A percentile compares a stretch with the other conserved stretches of the same genome.
Conservation (phyloP, 1,140 invertebrate species). For the Drosophila aff. region DNA sequence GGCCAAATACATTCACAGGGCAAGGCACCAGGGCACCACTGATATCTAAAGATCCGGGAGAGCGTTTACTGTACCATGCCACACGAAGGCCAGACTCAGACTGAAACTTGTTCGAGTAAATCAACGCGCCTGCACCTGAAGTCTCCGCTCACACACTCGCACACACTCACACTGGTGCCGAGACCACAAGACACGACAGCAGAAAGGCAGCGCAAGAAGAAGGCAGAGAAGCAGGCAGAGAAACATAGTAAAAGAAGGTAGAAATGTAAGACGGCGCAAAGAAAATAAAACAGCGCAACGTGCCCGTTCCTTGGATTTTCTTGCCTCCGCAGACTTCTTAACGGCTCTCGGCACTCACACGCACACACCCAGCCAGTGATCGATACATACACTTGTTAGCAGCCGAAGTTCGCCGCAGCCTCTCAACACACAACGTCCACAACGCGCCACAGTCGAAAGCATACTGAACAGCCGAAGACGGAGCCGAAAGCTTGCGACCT, state of each 20-base stretch:
- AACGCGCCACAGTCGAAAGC: constrained; percentile 71
- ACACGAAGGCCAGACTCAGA: constrained; percentile 85
- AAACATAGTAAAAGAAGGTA: constrained; percentile 67
- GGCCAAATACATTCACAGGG: constrained; percentile 36
- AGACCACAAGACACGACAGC: constrained; percentile 76
- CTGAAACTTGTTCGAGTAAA: constrained; percentile 84
- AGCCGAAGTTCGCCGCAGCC: constrained; percentile 29
- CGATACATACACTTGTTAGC: constrained; percentile 51
- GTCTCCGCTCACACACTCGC: constrained; percentile 58
- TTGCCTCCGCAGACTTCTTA: constrained; percentile 66
- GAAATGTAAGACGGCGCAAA: constrained; percentile 63
- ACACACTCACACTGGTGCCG: constrained; percentile 22
- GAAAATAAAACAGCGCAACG: constrained; percentile 75
- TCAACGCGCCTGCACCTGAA: constrained; percentile 80
- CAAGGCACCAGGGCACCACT: constrained; percentile 42
- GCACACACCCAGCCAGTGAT: constrained; percentile 17
- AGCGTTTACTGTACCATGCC: constrained; percentile 84
- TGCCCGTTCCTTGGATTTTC: constrained; percentile 81
- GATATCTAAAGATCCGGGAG: constrained; percentile 33
- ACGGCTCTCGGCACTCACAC: constrained; percentile 65
- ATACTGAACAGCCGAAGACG: constrained; percentile 45
- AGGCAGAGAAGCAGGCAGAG: constrained; percentile 44
- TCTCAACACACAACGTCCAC: constrained; percentile 54
- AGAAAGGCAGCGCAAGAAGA: constrained; percentile 59
- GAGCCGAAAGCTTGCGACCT: constrained; percentile 45